Base-by-base conservation (phyloP, 1,140 invertebrate species). In the Drosophila nikananu region DNA sequence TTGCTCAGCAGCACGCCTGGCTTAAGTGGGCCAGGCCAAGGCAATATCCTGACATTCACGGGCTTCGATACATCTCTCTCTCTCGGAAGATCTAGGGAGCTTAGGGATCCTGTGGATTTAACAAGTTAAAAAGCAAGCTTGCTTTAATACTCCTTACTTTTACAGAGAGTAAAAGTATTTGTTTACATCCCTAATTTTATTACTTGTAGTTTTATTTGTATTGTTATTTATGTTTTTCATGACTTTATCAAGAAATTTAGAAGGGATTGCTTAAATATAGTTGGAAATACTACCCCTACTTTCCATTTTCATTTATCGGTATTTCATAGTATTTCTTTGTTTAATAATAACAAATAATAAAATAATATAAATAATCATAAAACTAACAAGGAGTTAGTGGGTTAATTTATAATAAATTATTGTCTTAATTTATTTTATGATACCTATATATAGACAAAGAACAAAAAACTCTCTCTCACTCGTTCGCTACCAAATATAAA, bases 21-120 rank as follows among this genome's bases (percentile, higher is more conserved):
- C 62, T 79, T 79, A 79, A 64, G 65, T 70, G 74, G 63, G 73
- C 63, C 37, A 54, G 37, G 37, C 44, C 51, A 49, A 48, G 54
- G 61, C 61, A 52, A 66, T 54, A 52, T 46, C 7, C 44, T 77
- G 55, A 37, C 60, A 42, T 55, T 51, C 19, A 3, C 15, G 30
- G 39, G 7, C 19, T n/a, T 25, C 17, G 10, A 3, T 30, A 5
- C 10, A 5, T 10, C 19, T 37, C 21, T 37, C 5, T 30, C 8
- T 10, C 13, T 35, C 6, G 8, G 1, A 6, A 17, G 67, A 61
- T 72, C 57, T 57, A 52, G 30, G 10, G 23, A 25, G 30, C 35
- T 30, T 30, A 52, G 37, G 13, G 39, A 62, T 63, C 17, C 37
- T 57, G 15, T 13, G 52, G 19, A 55, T 37, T 21, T 15, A 23